Percentiles rank a stretch among this genome's conserved stretches.
Conservation (phyloP, 2,113 vertebrate genomes). For the Xiphorhynchus elegans region DNA sequence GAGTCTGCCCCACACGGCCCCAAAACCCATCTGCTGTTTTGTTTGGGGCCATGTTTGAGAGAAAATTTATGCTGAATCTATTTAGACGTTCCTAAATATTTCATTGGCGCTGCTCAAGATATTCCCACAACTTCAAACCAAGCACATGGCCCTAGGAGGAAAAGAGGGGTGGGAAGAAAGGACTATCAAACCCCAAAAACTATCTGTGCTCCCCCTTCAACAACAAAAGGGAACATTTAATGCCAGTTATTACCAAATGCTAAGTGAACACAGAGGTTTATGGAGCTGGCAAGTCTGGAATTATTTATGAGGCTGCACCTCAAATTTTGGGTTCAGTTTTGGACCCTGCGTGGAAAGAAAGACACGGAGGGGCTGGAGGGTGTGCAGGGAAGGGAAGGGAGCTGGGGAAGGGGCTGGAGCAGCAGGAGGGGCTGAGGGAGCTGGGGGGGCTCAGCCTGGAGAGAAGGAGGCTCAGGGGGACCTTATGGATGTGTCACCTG, state of each 20-base stretch:
- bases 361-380: fast-evolving
- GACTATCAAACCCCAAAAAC: neutral
- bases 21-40: conserved; percentile 14
- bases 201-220: neutral
- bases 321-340: neutral
- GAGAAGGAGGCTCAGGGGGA: neutral
- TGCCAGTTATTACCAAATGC: neutral
- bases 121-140: conserved; percentile 31
- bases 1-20: neutral
- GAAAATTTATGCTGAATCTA: conserved; percentile 28
- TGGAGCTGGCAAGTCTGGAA: neutral
- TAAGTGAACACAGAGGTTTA: neutral
- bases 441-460: neutral
- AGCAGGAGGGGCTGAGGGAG: fast-evolving
- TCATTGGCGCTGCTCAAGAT: conserved; percentile 8
- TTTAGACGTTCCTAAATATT: conserved; percentile 53
- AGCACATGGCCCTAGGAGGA: neutral
- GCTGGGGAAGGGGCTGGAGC: neutral
- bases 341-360: neutral
- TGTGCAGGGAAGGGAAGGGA: fast-evolving
- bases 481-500: neutral
- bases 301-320: neutral
- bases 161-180: neutral
- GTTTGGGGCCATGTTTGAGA: neutral
- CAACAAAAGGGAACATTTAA: neutral